Conservation (phyloP, 30 jellyfish, hydroid and myxozoan species). For the Nemopilema nomurai region DNA sequence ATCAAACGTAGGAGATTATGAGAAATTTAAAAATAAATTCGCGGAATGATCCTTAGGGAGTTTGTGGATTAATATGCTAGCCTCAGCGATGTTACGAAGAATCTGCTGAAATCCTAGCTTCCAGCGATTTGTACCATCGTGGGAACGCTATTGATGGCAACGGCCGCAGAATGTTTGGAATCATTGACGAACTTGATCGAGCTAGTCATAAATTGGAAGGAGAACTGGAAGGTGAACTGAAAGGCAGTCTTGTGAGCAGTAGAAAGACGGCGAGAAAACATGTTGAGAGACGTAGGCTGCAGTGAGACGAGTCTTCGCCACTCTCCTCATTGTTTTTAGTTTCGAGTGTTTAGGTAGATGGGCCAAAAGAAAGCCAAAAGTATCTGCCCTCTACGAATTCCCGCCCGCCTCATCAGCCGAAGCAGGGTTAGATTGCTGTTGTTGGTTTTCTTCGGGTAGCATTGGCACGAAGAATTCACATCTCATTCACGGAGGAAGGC, state of each 20-base stretch:
- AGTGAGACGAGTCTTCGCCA: no score
- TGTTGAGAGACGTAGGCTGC: no score
- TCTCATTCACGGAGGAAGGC: not conserved
- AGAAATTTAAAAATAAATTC: not conserved
- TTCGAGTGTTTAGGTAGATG: no score
- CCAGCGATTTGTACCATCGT: slow-evolving; percentile 24
- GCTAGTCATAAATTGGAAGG: no score
- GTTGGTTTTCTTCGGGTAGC: no score
- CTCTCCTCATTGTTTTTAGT: no score
- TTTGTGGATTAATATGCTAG: not conserved
- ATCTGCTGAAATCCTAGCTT: not conserved
- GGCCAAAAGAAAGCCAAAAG: no score
- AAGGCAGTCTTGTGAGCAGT: no score
- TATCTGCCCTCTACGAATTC: no score
- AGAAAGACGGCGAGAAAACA: not conserved
- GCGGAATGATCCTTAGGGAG: not conserved
- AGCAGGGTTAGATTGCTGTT: no score
- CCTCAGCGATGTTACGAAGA: not conserved
- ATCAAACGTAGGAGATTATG: not conserved
- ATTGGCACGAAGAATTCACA: not conserved
- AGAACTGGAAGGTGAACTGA: no score
- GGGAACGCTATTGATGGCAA: slow-evolving; percentile 19
- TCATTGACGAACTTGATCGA: not conserved
- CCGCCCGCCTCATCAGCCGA: no score
- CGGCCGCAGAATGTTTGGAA: slow-evolving; percentile 42